phyloP scores from a whole-genome alignment of 2,797 vertebrate genomes.

The Liparis tanakae region DNA sequence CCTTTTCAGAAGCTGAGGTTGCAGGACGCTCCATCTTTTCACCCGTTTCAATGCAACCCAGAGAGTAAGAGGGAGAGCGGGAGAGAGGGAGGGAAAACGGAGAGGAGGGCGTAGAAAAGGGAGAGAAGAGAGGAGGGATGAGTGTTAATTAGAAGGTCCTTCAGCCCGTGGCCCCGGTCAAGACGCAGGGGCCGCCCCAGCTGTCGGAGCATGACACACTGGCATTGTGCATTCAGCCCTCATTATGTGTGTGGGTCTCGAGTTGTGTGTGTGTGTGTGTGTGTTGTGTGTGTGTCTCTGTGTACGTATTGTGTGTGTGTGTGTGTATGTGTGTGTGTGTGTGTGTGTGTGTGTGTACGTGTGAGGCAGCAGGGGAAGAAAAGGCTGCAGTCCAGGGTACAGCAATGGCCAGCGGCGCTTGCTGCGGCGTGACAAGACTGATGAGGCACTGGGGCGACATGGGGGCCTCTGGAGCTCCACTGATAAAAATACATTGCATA shows the following conservation, averaged over 20 bases:
- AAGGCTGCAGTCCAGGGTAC: conserved; percentile 79
- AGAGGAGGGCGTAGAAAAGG: conserved; percentile 56
- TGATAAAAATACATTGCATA: conserved; percentile 80
- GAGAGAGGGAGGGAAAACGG: conserved; percentile 56
- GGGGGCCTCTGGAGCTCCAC: conserved; percentile 73
- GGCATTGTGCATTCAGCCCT: conserved; percentile 87
- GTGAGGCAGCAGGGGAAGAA: conserved; percentile 64
- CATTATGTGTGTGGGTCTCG: conserved; percentile 80
- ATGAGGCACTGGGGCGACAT: conserved; percentile 80
- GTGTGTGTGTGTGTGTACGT: conserved; percentile 20
- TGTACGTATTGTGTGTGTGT: conserved; percentile 21
- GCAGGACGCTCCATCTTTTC: conserved; percentile 81
- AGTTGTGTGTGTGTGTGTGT: conserved; percentile 54
- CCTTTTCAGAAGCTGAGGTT: conserved; percentile 78
- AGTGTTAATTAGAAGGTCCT: conserved; percentile 89
- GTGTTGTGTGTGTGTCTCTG: conserved; percentile 15
- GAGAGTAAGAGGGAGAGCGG: conserved; percentile 64
- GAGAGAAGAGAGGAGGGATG: conserved; percentile 74
- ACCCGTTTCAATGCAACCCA: conserved; percentile 74
- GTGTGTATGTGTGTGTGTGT: conserved; percentile 52
- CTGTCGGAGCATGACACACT: conserved; percentile 87
- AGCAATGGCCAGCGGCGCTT: conserved; percentile 82
- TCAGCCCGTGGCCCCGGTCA: conserved; percentile 84
- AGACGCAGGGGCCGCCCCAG: conserved; percentile 84
- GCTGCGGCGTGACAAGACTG: conserved; percentile 83